Conservation (phyloP, 2,888 invertebrate species). For the Stenotaenia linearis region DNA sequence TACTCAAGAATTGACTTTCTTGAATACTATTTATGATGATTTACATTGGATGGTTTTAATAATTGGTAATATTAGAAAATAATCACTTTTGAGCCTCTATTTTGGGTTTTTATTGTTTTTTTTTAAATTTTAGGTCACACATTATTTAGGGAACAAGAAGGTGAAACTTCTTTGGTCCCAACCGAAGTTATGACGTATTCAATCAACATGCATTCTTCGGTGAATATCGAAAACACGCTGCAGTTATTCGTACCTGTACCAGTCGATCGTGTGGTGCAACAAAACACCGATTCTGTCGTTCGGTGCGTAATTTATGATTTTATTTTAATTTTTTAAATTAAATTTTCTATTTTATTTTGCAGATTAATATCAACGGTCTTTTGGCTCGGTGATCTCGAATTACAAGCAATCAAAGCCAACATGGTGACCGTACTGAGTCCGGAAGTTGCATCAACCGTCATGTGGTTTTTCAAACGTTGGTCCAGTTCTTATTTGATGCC, state of each 20-base stretch:
- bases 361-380: conserved; percentile 66
- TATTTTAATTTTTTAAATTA: too few relatives aligned
- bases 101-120: background rate
- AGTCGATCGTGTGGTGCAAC: conserved; percentile 42
- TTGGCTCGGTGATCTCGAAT: conserved; percentile 68
- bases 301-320: conserved; percentile 31
- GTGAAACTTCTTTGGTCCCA: conserved; percentile 62
- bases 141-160: conserved; percentile 61
- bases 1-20: conserved; percentile 42
- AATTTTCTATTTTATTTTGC: too few relatives aligned
- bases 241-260: conserved; percentile 53
- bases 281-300: conserved; percentile 30
- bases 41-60: conserved; percentile 83
- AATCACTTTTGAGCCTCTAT: background rate
- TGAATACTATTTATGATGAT: conserved; percentile 74
- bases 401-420: conserved; percentile 63
- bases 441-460: conserved; percentile 66
- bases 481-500: conserved; percentile 65
- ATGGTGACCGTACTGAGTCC: conserved; percentile 66
- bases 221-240: conserved; percentile 51
- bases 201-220: conserved; percentile 51
- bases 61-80: conserved; percentile 44
- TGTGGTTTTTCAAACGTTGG: conserved; percentile 76
- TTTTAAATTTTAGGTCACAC: conserved; percentile 54
- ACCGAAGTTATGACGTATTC: conserved; percentile 60